Evolutionary conservation across 1,140 invertebrate genomes (phyloP).

Genomic region (Calephelis nemesis): DNA sequence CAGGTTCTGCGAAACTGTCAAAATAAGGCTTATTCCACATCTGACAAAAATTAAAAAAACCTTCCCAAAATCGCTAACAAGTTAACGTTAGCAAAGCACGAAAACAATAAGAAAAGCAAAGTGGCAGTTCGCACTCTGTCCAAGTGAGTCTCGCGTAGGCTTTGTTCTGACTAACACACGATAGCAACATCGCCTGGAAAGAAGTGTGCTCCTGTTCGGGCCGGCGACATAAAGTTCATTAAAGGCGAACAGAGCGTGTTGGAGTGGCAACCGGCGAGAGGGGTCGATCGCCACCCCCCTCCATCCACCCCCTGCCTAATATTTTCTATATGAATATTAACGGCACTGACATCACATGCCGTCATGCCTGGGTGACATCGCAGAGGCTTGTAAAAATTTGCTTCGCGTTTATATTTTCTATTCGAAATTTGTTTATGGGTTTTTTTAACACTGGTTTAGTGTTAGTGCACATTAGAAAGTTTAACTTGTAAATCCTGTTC

Average conservation of each 20-base stretch:
- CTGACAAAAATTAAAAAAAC: too few relatives aligned
- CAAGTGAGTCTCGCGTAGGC: conserved; percentile 64
- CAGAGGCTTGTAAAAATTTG: conserved; percentile 21
- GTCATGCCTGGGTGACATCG: conserved; percentile 36
- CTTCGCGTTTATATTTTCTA: conserved; percentile 6
- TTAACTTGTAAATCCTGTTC: too few relatives aligned
- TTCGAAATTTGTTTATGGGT: not conserved
- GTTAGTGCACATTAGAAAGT: too few relatives aligned
- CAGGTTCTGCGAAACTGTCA: too few relatives aligned
- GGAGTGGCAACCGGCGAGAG: conserved; percentile 64
- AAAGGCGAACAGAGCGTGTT: conserved; percentile 71
- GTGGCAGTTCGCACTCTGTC: conserved; percentile 58
- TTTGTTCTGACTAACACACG: conserved; percentile 71
- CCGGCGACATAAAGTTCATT: conserved; percentile 75
- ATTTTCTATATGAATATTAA: conserved; percentile 71
- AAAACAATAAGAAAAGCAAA: conserved; percentile 66
- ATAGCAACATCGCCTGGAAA: conserved; percentile 61
- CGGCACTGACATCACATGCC: conserved; percentile 45
- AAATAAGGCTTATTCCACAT: not conserved
- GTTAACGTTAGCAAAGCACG: conserved; percentile 56
- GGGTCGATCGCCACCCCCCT: conserved; percentile 48
- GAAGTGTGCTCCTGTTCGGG: conserved; percentile 71
- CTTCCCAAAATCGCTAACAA: conserved; percentile 32
- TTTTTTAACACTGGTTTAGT: too few relatives aligned
- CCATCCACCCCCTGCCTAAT: conserved; percentile 47